A percentile compares a stretch with the other conserved stretches of the same genome.
Evolutionary conservation across 1,140 invertebrate species (phyloP).

Genomic region (Chrysoperla carnea): DNA sequence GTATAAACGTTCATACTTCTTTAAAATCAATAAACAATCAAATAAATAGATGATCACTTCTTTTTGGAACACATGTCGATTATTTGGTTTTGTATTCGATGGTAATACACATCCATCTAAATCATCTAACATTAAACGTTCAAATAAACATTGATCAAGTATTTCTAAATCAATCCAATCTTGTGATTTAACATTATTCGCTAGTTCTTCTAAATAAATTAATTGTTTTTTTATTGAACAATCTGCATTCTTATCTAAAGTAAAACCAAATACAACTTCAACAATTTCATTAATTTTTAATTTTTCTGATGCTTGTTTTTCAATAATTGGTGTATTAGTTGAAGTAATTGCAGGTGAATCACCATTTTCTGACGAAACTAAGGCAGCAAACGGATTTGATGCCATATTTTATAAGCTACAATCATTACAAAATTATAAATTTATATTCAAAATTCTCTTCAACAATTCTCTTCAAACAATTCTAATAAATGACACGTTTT

Average conservation of each 20-base stretch:
- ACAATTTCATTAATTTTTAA: constrained; percentile 26
- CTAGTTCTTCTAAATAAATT: constrained; percentile 36
- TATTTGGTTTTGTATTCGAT: constrained; percentile 10
- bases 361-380: constrained; percentile 8
- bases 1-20: constrained; percentile 5
- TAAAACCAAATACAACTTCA: constrained; percentile 47
- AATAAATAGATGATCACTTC: constrained; percentile 17
- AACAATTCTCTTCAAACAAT: too few relatives aligned
- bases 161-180: constrained; percentile 36
- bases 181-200: constrained; percentile 25
- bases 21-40: constrained; percentile 8
- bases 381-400: constrained; percentile 18
- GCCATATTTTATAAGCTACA: too few relatives aligned
- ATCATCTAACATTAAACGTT: constrained; percentile 50
- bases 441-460: too few relatives aligned
- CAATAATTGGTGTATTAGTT: constrained; percentile 2
- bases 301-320: constrained; percentile 5
- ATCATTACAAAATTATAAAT: too few relatives aligned
- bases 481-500: too few relatives aligned
- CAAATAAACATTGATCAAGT: constrained; percentile 61
- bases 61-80: constrained; percentile 10
- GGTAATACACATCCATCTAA: constrained; percentile 26
- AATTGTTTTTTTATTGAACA: constrained; percentile 20
- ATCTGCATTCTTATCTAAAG: constrained; percentile 30
- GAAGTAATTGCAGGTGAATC: background rate